Evolutionary conservation across 2,797 vertebrate genomes (phyloP).

Genomic region (Nothura maculosa): DNA sequence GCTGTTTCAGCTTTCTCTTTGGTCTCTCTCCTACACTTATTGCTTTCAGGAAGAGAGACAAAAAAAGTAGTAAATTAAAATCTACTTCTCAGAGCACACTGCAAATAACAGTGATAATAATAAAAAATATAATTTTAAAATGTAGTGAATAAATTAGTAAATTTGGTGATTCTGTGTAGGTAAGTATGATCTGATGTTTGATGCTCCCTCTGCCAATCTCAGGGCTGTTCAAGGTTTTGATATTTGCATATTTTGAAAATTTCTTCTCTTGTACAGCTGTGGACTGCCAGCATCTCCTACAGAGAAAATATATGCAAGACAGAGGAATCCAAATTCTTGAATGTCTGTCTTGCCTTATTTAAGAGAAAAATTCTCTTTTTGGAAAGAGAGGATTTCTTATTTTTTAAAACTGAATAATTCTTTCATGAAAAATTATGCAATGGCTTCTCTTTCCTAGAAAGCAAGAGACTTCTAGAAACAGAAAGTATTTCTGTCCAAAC

Average conservation of each 20-base stretch:
- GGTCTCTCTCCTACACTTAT: background rate
- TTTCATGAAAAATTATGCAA: background rate
- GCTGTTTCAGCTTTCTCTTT: background rate
- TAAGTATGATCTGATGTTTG: background rate
- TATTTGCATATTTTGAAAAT: accelerated
- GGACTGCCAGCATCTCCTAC: background rate
- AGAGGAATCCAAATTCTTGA: background rate
- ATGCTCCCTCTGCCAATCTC: background rate
- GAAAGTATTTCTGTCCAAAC: background rate
- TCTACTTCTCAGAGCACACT: background rate
- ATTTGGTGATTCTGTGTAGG: background rate
- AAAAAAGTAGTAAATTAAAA: background rate
- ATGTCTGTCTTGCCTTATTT: background rate
- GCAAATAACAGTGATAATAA: background rate
- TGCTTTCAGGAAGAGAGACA: background rate
- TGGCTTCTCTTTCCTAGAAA: background rate
- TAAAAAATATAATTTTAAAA: background rate
- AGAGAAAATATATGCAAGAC: background rate
- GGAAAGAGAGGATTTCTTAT: background rate
- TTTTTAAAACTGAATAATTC: background rate
- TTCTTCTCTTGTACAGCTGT: background rate
- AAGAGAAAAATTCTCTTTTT: background rate
- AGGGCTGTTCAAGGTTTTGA: background rate
- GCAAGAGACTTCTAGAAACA: background rate
- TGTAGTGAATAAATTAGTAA: background rate